Evolutionary conservation across 1,140 invertebrate genomes (phyloP).

Genomic region (Drosophila hydei): DNA sequence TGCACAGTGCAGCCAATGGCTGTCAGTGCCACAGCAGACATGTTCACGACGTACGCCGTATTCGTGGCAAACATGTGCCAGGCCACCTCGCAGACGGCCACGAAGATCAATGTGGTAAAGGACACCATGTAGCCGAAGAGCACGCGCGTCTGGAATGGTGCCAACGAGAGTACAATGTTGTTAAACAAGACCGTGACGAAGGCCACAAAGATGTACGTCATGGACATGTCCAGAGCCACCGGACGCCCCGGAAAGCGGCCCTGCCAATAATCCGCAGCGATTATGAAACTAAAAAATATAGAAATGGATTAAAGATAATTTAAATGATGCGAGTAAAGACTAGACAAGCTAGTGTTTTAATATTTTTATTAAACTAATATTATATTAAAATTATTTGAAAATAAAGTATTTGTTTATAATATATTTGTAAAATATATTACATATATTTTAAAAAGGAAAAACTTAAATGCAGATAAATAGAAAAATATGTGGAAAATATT

Average conservation of each 20-base stretch:
- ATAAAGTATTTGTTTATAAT: too few relatives aligned
- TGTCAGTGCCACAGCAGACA: conserved; percentile 92
- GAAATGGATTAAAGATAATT: not conserved
- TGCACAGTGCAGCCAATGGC: conserved; percentile 94
- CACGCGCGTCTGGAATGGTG: conserved; percentile 92
- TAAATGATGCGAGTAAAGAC: too few relatives aligned
- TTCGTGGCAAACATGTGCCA: conserved; percentile 90
- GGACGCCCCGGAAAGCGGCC: conserved; percentile 91
- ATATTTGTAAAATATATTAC: too few relatives aligned
- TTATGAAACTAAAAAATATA: conserved; percentile 88
- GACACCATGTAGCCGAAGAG: conserved; percentile 94
- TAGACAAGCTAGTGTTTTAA: too few relatives aligned
- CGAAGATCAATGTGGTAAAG: conserved; percentile 91
- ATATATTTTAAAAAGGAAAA: not conserved
- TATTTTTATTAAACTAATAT: not conserved
- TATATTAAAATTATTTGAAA: not conserved
- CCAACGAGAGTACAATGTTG: conserved; percentile 93
- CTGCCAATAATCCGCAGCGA: conserved; percentile 95
- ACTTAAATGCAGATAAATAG: not conserved
- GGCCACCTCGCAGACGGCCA: conserved; percentile 93
- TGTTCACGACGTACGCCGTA: conserved; percentile 91
- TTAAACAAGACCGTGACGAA: conserved; percentile 94
- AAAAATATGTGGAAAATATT: too few relatives aligned
- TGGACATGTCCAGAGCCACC: conserved; percentile 96
- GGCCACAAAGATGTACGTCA: conserved; percentile 94